A percentile compares a stretch with the other conserved stretches of the same genome.
phyloP scores from a whole-genome alignment of 2,113 vertebrate genomes.

The Struthio camelus region DNA sequence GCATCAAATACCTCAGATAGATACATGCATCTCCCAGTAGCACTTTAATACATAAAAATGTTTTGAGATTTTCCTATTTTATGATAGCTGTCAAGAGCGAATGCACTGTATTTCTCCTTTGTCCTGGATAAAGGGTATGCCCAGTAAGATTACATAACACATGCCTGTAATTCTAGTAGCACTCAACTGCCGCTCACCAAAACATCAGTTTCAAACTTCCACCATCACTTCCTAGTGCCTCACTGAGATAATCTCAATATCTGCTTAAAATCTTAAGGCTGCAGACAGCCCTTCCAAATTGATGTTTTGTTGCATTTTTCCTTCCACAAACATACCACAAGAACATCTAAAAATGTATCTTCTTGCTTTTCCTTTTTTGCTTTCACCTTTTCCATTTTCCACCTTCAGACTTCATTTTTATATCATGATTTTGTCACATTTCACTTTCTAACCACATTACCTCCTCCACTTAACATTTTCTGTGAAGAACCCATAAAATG shows the following conservation, averaged over 20 bases:
- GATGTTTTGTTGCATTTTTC: neutral
- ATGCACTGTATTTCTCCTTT: neutral
- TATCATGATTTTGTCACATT: neutral
- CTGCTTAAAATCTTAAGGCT: neutral
- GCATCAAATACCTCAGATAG: neutral
- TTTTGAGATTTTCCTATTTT: neutral
- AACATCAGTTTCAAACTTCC: neutral
- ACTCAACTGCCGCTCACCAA: neutral
- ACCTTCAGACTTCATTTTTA: neutral
- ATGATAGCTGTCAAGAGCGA: neutral
- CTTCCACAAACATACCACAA: neutral
- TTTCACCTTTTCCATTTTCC: neutral
- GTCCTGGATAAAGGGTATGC: rapidly evolving
- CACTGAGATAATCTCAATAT: neutral
- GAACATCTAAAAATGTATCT: neutral
- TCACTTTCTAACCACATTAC: neutral
- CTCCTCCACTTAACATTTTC: neutral
- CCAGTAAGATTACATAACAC: neutral
- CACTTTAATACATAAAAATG: neutral
- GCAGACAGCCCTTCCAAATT: neutral
- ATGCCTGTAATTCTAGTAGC: neutral
- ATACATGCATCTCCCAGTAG: neutral
- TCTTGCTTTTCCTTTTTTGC: neutral
- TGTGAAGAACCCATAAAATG: neutral
- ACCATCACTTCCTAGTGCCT: neutral